Conservation (phyloP, 2,888 invertebrate genomes). For the Pandemis heparana region DNA sequence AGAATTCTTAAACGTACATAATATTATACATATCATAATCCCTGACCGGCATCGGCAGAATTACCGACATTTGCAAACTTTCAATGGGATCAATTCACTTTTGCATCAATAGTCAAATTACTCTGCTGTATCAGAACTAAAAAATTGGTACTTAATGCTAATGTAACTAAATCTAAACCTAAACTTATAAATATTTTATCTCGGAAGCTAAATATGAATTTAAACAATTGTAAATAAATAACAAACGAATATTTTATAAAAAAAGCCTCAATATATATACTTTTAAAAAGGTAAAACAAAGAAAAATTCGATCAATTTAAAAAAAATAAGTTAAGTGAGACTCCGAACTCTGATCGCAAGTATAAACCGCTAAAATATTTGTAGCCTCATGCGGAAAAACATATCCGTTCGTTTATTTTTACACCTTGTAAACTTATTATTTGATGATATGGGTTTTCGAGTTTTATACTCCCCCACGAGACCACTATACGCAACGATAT, state of each 20-base stretch:
- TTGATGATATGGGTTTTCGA: neutral
- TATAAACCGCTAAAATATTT: constrained; percentile 8
- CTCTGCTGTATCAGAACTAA: constrained; percentile 20
- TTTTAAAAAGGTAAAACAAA: constrained; percentile 42
- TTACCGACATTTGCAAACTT: neutral
- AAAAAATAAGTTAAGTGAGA: constrained; percentile 37
- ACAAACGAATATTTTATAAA: constrained; percentile 68
- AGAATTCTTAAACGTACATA: neutral
- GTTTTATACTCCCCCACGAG: too few relatives aligned
- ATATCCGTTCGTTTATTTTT: neutral
- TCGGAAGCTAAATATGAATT: constrained; percentile 61
- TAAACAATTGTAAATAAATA: constrained; percentile 79
- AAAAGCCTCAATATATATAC: constrained; percentile 76
- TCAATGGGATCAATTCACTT: neutral
- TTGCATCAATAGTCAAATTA: constrained; percentile 1
- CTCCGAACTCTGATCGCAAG: constrained; percentile 12
- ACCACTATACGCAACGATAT: too few relatives aligned
- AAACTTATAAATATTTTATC: constrained; percentile 64
- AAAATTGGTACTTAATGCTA: constrained; percentile 43
- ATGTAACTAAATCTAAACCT: constrained; percentile 56
- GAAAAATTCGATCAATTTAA: constrained; percentile 50
- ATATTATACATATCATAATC: too few relatives aligned
- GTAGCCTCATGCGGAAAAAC: constrained; percentile 26
- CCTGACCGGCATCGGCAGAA: neutral
- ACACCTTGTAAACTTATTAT: neutral